Percentiles rank a stretch among this genome's conserved stretches.
These are phyloP conservation scores for Leucoma salicis DNA, from an alignment of 2,888 invertebrate genomes.

Conservation along the genomic window DNA sequence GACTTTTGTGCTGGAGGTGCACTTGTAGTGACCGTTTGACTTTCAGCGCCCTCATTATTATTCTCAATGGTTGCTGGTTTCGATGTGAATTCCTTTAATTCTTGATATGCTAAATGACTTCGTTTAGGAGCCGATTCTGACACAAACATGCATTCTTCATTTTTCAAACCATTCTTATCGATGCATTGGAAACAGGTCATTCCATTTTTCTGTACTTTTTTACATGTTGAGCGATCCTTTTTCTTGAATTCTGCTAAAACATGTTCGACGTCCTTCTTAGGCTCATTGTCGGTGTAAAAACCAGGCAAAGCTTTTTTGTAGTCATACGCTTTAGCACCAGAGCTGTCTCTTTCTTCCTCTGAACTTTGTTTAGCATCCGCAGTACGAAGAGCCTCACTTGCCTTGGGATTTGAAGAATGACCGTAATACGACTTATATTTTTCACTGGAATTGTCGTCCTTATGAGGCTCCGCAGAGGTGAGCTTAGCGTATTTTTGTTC, in stretches of 20 bases:
- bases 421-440: constrained; percentile 71
- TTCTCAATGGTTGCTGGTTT: constrained; percentile 63
- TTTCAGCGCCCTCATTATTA: constrained; percentile 63
- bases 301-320: constrained; percentile 74
- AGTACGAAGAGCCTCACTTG: constrained; percentile 63
- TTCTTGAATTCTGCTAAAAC: constrained; percentile 88
- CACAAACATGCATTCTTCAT: constrained; percentile 91
- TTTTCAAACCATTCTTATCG: constrained; percentile 85
- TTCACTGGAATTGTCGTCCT: constrained; percentile 51
- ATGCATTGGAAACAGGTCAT: constrained; percentile 90
- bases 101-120: constrained; percentile 85
- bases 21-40: constrained; percentile 64
- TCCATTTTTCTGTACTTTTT: constrained; percentile 86
- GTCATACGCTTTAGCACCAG: constrained; percentile 62
- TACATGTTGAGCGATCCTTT: constrained; percentile 87
- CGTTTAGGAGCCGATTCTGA: constrained; percentile 85
- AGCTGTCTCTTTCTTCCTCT: constrained; percentile 53
- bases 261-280: constrained; percentile 86
- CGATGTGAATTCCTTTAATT: constrained; percentile 83
- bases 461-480: constrained; percentile 44
- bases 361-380: constrained; percentile 55
- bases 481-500: constrained; percentile 51
- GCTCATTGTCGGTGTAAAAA: constrained; percentile 77
- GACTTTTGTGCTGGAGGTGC: constrained; percentile 57
- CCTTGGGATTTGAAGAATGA: constrained; percentile 61